Base-by-base conservation (phyloP, 2,797 vertebrate species). In the Onychomys arenicola region DNA sequence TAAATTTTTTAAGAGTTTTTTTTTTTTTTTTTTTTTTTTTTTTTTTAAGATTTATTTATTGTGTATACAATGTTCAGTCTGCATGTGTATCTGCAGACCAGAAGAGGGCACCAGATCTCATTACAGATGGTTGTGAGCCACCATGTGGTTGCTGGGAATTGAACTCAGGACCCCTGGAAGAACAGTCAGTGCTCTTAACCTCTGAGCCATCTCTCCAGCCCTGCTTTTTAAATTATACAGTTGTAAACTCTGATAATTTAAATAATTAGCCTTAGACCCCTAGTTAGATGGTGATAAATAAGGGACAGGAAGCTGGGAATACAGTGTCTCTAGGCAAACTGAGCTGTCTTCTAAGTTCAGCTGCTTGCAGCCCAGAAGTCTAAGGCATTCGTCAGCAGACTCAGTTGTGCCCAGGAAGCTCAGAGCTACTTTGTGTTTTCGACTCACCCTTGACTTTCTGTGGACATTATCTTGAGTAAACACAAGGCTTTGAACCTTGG, bases 391-490 rank as follows among this genome's bases (percentile, higher is more conserved):
- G 17, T 81, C 43, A 80, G 67, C 57, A 14, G 25, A 46, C 27
- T 89, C 40, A 75, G 0, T 90, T 43, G 67, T 59, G 27, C 21
- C 37, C 8, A 73, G 43, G 40, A 93, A 75, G 14, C 32, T 52
- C 67, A 25, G 34, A 96, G 34, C 57, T 78, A 23, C 57, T 86
- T 67, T 46, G 37, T 92, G 14, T 89, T 91, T 89, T 86, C n/a
- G 69, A 11, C 2, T 0, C 90, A 57, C n/a, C 49, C 57, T 89
- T 87, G 65, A 69, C n/a, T 96, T 92, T 84, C 61, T 37, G 1
- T 46, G 49, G 5, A 49, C 65, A 92, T 75, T 89, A 40, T 27
- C 65, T 90, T 87, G 32, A 32, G 13, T 90, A 40, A 73, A 80
- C 29, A 63, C 7, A 67, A 55, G 52, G 12, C 75, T 92, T 96